phyloP scores from a whole-genome alignment of 1,140 invertebrate genomes.

The Drosophila teissieri region DNA sequence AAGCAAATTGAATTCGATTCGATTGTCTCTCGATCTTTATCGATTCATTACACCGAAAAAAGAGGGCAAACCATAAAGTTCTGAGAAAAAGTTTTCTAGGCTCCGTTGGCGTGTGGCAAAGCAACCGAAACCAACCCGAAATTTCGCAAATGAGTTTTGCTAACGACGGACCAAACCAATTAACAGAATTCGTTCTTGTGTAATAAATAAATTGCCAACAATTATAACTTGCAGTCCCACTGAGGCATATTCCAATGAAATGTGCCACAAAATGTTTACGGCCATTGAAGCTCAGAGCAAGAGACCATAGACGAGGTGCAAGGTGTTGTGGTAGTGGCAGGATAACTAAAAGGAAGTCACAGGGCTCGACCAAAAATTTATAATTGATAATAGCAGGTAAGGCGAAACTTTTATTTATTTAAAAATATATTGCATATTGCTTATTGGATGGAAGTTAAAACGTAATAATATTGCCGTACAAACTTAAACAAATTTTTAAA shows the following conservation, averaged over 20 bases:
- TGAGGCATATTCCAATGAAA: constrained; percentile 49
- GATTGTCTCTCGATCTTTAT: constrained; percentile 36
- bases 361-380: constrained; percentile 21
- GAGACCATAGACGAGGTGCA: constrained; percentile 28
- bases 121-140: constrained; percentile 16
- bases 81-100: constrained; percentile 22
- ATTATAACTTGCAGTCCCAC: constrained; percentile 45
- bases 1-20: constrained; percentile 39
- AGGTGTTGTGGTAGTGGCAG: constrained; percentile 26
- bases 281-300: constrained; percentile 46
- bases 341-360: constrained; percentile 23
- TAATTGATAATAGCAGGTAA: constrained; percentile 32
- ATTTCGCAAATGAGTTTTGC: constrained; percentile 14
- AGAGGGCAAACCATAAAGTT: constrained; percentile 14
- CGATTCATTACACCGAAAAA: constrained; percentile 24
- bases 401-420: neutral
- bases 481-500: neutral
- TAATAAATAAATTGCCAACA: constrained; percentile 62
- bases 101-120: constrained; percentile 18
- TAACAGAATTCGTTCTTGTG: constrained; percentile 51
- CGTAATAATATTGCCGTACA: no score
- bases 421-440: neutral
- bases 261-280: constrained; percentile 41
- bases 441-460: no score
- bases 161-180: constrained; percentile 44